Percentiles rank a stretch among this genome's conserved stretches.
These are phyloP conservation scores for Salvelinus sp. DNA, from an alignment of 2,113 vertebrate genomes.

Conservation along the genomic window DNA sequence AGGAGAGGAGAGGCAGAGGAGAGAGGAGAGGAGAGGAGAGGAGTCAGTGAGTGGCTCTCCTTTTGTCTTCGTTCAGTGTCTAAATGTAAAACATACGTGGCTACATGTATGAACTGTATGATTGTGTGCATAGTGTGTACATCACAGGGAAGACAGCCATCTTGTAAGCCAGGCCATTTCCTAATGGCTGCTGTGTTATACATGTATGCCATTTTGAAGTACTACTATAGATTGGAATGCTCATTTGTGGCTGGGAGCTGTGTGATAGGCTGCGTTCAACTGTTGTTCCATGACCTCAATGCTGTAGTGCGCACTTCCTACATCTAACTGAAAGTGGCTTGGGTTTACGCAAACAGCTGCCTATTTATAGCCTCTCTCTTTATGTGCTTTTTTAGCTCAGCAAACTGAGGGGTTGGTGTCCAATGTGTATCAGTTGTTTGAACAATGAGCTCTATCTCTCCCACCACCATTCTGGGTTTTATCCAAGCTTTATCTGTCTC, in stretches of 20 bases:
- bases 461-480: background rate
- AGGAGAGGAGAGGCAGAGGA: constrained; percentile 30
- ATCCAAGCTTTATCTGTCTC: constrained; percentile 13
- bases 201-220: constrained; percentile 1
- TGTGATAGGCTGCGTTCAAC: constrained; percentile 50
- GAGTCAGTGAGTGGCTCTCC: background rate
- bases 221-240: background rate
- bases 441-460: constrained; percentile 28
- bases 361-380: constrained; percentile 68
- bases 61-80: constrained; percentile 29
- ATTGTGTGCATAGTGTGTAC: constrained; percentile 10
- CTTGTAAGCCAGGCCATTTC: background rate
- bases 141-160: background rate
- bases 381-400: constrained; percentile 48
- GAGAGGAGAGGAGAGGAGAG: background rate
- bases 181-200: background rate
- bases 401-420: constrained; percentile 21
- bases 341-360: constrained; percentile 55
- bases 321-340: constrained; percentile 68
- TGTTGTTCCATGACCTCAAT: constrained; percentile 57
- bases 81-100: constrained; percentile 53
- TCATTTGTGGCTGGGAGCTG: constrained; percentile 4
- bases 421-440: constrained; percentile 25
- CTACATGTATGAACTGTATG: constrained; percentile 16
- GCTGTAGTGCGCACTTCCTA: constrained; percentile 54